Conservation (phyloP, 2,113 vertebrate genomes). For the Rhinolophus ferrumequinum region DNA sequence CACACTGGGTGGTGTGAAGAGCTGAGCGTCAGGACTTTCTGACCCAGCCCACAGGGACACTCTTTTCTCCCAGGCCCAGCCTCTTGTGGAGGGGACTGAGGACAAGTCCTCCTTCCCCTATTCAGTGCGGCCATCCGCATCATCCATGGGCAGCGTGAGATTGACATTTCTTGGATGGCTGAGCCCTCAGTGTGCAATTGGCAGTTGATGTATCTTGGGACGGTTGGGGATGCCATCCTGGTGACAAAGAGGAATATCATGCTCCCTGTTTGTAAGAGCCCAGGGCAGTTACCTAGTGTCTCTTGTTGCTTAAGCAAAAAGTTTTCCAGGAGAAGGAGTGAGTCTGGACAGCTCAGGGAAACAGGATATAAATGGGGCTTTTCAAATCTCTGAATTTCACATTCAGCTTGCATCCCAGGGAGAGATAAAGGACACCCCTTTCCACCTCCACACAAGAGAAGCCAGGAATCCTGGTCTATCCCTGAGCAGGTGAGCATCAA, state of each 20-base stretch:
- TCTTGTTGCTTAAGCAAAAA: not conserved
- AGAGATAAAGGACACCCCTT: not conserved
- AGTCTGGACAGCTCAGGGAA: not conserved
- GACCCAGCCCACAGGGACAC: not conserved
- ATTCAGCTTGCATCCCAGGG: not conserved
- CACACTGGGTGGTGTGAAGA: not conserved
- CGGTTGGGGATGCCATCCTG: too few relatives aligned
- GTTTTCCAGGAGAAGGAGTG: not conserved
- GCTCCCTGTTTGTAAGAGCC: not conserved
- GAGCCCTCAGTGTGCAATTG: not conserved
- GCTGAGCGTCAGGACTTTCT: not conserved
- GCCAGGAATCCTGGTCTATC: not conserved
- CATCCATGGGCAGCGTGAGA: not conserved
- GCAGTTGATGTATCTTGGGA: not conserved
- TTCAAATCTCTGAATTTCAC: not conserved
- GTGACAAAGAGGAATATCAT: not conserved
- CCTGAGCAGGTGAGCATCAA: not conserved
- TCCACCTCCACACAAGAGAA: not conserved
- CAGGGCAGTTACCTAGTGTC: not conserved
- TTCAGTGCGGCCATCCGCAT: fast-evolving
- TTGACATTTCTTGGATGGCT: not conserved
- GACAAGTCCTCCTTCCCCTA: not conserved
- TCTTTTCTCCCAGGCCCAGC: not conserved
- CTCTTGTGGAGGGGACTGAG: not conserved
- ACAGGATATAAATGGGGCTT: not conserved